A percentile compares a stretch with the other conserved stretches of the same genome.
These are phyloP conservation scores for Pyrochroa serraticornis DNA, from an alignment of 2,888 invertebrate species.

Conservation along the genomic window DNA sequence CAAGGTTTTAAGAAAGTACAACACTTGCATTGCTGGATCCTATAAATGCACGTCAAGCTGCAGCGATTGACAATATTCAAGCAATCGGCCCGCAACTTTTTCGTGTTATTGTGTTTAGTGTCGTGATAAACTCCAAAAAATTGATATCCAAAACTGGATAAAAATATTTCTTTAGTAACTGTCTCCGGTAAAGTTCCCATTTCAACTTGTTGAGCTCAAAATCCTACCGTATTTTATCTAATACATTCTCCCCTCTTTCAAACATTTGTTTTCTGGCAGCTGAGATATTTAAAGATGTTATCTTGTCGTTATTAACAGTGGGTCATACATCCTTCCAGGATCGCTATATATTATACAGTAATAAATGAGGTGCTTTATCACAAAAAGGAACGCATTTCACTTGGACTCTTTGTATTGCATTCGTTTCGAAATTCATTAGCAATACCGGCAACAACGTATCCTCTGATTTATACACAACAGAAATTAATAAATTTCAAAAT, in stretches of 20 bases:
- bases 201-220: slow-evolving; percentile 20
- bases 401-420: slow-evolving; percentile 2
- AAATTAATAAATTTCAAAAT: too few species aligned
- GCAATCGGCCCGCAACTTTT: too few species aligned
- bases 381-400: slow-evolving; percentile 15
- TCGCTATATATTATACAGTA: slow-evolving; percentile 15
- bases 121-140: too few species aligned
- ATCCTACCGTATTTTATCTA: slow-evolving; percentile 12
- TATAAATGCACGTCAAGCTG: too few species aligned
- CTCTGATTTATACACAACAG: not conserved
- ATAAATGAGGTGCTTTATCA: slow-evolving; percentile 25
- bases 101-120: too few species aligned
- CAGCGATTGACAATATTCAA: too few species aligned
- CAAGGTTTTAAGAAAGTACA: too few species aligned
- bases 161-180: too few species aligned
- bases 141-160: too few species aligned
- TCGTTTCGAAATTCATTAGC: not conserved
- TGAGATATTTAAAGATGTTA: slow-evolving; percentile 30
- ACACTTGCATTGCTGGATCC: too few species aligned
- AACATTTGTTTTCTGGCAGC: slow-evolving; percentile 24
- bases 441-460: not conserved
- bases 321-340: slow-evolving; percentile 19
- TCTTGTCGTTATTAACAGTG: slow-evolving; percentile 29
- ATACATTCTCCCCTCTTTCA: slow-evolving; percentile 15
- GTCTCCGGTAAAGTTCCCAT: slow-evolving; percentile 1